Evolutionary conservation across 2,797 vertebrate species (phyloP), one percentile per base, ranked within the genome.

Genomic region (Galaxias olidus): DNA sequence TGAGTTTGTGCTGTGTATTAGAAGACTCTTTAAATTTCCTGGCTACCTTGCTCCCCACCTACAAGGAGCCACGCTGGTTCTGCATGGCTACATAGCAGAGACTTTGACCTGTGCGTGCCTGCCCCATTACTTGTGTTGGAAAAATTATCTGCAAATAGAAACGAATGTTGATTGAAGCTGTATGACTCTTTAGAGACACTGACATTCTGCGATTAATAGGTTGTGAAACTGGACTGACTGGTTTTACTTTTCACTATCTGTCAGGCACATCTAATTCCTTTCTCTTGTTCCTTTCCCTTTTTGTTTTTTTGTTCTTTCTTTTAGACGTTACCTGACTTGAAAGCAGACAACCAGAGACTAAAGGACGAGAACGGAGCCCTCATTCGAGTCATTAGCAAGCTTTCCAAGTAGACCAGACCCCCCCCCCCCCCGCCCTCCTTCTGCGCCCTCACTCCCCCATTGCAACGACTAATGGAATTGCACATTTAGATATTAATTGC

Each of bases 361-460:
- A 99, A 98, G 91, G 97, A 98, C 83, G 97, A 98, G 92, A 98
- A 99, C 68, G 97, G 97, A 90, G 97, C 96, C 65, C 95, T 99
- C 93, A 98, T 99, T 90, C 94, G 97, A 93, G 97, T 99, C 90
- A 99, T 98, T 94, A 99, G 97, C 95, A 99, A 99, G 94, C 96
- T 99, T 92, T 99, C 97, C 88, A 99, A 99, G 94, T 99, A 96
- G 93, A 90, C 73, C 81, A 78, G 80, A 82, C 75, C 74, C 83
- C 68, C 61, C 13, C 15, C 42, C 56, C 55, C 44, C 48, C 19
- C 8, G 40, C 19, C 9, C 40, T 51, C 50, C 61, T 4, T 1
- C 60, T 43, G 71, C 40, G 14, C 59, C 50, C 41, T 72, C 57
- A 66, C 54, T 54, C 73, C 74, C 81, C 82, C 86, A 61, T 89